Base-by-base conservation (phyloP, 2,888 invertebrate species). In the Archaeoteleia sp. region DNA sequence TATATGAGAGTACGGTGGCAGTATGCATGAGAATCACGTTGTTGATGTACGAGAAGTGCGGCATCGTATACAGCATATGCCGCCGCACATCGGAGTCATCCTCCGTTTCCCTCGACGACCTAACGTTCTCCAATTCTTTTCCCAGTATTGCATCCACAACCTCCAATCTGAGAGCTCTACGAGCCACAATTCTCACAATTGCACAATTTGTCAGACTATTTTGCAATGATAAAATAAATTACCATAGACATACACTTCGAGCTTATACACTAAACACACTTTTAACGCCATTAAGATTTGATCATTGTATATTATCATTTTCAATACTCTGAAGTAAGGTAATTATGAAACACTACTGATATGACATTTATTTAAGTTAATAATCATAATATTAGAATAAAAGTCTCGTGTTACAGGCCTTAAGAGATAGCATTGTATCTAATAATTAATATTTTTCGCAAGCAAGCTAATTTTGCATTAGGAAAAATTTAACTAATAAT, bases 1-100 rank as follows among this genome's bases (percentile, higher is more conserved):
- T 60, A 46, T 51, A 48, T 23, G 34, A 34, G 63, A 46, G 62
- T 71, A 71, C 62, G 62, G 30, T 51, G 58, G 61, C 62, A 73
- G 76, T 78, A 78, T 81, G 78, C 78, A 82, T 79, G 81, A 72
- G 78, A 79, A 82, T 81, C 81, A 82, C 80, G 81, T 78, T 80
- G 80, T 77, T 78, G 80, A 80, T 78, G 76, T 74, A 77, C 74
- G 77, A 73, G 73, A 72, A 71, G 71, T 70, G 74, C 49, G 71
- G 61, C 66, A 69, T 68, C 75, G 67, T 74, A 74, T 60, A 73
- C 72, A 72, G 70, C 76, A 77, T 75, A 75, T 78, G 79, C 72
- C 66, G 68, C 58, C 62, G 62, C 55, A 65, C 51, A 35, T 17
- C 43, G 39, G 34, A 46, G 30, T 58, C 66, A 55, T 30, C 58